Evolutionary conservation across 92 coral and sea anemone species (phyloP).

Genomic region (Micromussa lordhowensis): DNA sequence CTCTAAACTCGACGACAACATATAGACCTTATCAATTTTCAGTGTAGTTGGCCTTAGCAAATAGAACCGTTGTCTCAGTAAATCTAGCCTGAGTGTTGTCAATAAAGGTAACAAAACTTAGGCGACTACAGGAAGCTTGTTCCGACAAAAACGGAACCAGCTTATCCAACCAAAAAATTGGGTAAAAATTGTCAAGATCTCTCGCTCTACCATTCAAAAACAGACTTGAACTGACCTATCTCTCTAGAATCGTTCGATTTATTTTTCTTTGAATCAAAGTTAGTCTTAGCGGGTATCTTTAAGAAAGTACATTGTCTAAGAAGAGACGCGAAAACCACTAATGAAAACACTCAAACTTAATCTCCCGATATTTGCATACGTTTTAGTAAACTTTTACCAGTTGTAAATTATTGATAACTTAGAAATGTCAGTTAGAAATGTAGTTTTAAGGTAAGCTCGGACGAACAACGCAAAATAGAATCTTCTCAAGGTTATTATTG

Average conservation of each 20-base stretch:
- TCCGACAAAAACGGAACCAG: too few relatives aligned
- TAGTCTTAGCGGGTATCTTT: background rate
- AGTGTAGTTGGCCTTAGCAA: too few relatives aligned
- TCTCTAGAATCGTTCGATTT: too few relatives aligned
- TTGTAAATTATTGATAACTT: slow-evolving; percentile 17
- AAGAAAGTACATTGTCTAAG: background rate
- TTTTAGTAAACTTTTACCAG: background rate
- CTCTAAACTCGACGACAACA: too few relatives aligned
- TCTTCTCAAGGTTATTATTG: background rate
- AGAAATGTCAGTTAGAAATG: background rate
- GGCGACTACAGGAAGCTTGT: too few relatives aligned
- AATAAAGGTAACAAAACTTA: too few relatives aligned
- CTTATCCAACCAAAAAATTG: too few relatives aligned
- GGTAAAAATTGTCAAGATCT: too few relatives aligned
- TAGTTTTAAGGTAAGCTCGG: background rate
- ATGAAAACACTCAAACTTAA: background rate
- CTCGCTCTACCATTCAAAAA: background rate
- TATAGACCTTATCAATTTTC: too few relatives aligned
- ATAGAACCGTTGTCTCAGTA: too few relatives aligned
- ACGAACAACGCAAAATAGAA: background rate
- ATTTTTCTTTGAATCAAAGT: background rate
- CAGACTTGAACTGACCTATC: background rate
- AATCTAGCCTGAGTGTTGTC: too few relatives aligned
- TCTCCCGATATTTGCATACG: background rate
- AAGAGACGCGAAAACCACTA: background rate